These are phyloP conservation scores for Hemicrepidius hirtus DNA, from an alignment of 2,888 invertebrate genomes.

Conservation along the genomic window DNA sequence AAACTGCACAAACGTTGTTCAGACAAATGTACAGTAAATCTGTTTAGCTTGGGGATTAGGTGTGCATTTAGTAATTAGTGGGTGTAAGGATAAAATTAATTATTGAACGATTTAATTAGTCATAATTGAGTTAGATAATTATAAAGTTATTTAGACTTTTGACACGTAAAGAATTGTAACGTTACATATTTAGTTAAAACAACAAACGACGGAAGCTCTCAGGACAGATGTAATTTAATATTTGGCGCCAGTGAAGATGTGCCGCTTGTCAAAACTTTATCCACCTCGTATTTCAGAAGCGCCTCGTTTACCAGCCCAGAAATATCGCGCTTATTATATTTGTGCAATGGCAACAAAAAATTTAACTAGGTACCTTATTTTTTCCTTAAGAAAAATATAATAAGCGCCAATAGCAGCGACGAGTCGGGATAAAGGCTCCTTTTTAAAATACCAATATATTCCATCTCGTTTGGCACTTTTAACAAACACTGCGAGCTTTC, in stretches of 20 bases:
- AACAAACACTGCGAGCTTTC: conserved; percentile 55
- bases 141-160: background rate
- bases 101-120: no score
- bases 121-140: no score
- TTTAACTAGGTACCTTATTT: conserved; percentile 50
- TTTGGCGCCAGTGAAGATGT: conserved; percentile 56
- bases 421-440: conserved; percentile 48
- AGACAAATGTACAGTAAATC: no score
- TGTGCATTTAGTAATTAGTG: no score
- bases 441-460: conserved; percentile 58
- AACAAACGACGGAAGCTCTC: conserved; percentile 57
- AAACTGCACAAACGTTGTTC: no score
- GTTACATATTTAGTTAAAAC: conserved; percentile 53
- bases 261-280: conserved; percentile 55
- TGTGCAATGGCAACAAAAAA: conserved; percentile 53
- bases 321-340: conserved; percentile 48
- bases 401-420: conserved; percentile 51
- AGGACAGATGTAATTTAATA: conserved; percentile 57
- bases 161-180: conserved; percentile 36
- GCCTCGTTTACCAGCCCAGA: conserved; percentile 6
- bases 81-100: no score
- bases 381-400: conserved; percentile 47
- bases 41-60: no score
- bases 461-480: conserved; percentile 60
- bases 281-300: conserved; percentile 34